Evolutionary conservation across 1,140 invertebrate species (phyloP).

Genomic region (Drosophila parabipectinata): DNA sequence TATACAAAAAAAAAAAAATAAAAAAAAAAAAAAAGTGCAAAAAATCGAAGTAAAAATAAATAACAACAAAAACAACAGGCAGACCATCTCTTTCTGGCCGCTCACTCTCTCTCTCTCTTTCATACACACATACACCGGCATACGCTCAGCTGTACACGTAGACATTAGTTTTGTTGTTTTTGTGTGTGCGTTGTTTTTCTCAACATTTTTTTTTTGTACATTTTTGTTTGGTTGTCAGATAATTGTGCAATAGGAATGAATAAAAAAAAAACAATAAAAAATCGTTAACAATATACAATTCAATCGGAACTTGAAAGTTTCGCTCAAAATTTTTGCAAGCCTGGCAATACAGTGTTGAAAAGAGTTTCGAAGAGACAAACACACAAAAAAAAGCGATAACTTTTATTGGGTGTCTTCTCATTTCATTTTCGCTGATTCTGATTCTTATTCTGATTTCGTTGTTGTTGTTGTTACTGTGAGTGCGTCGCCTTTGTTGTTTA

Average conservation of each 20-base stretch:
- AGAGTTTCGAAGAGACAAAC: background rate
- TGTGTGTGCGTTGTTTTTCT: conserved; percentile 41
- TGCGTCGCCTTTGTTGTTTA: conserved; percentile 6
- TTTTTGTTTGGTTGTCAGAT: conserved; percentile 34
- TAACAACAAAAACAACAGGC: conserved; percentile 32
- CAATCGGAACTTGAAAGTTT: conserved; percentile 17
- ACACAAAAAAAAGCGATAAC: background rate
- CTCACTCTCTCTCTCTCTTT: conserved; percentile 34
- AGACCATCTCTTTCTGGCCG: too few relatives aligned
- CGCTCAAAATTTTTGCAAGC: conserved; percentile 17
- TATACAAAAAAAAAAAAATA: background rate
- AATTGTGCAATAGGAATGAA: conserved; percentile 64
- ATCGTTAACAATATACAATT: conserved; percentile 36
- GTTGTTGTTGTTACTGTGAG: background rate
- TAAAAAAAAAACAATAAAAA: conserved; percentile 20
- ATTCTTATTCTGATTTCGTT: background rate
- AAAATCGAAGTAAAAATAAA: conserved; percentile 8
- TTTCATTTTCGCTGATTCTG: background rate
- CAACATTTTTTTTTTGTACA: conserved; percentile 21
- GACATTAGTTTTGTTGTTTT: conserved; percentile 56
- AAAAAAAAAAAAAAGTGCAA: background rate
- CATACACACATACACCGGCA: conserved; percentile 20
- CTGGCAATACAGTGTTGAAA: conserved; percentile 50
- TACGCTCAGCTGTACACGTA: conserved; percentile 75
- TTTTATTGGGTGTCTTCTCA: conserved; percentile 3